phyloP scores from a whole-genome alignment of 2,113 vertebrate genomes.

The Heterochromis multidens region DNA sequence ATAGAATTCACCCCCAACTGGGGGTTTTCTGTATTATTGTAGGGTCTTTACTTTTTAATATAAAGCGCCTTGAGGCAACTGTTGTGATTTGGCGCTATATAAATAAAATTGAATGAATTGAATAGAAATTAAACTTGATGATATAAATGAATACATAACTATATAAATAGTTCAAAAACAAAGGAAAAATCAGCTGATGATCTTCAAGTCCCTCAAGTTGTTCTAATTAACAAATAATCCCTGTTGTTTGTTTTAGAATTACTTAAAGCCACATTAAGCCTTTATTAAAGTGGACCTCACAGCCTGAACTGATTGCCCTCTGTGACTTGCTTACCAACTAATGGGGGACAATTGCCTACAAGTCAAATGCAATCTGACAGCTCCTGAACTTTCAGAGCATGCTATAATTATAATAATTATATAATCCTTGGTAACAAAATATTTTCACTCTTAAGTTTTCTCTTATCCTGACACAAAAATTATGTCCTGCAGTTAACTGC shows the following conservation, averaged over 20 bases:
- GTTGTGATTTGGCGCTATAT: too few species aligned
- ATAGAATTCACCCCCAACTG: too few species aligned
- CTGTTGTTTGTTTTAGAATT: background rate
- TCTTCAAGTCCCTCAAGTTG: too few species aligned
- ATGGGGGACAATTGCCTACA: background rate
- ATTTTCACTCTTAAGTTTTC: background rate
- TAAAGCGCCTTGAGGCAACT: too few species aligned
- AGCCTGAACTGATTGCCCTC: background rate
- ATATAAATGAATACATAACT: background rate
- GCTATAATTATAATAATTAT: background rate
- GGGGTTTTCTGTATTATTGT: too few species aligned
- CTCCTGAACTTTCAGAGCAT: background rate
- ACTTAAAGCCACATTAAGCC: background rate
- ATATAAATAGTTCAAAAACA: background rate
- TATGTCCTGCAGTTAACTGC: background rate
- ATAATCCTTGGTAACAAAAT: background rate
- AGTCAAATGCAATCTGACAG: background rate
- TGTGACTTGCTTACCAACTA: background rate
- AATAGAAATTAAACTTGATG: background rate
- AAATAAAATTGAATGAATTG: too few species aligned
- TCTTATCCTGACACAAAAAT: background rate
- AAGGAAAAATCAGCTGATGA: background rate
- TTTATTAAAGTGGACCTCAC: background rate
- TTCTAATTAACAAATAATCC: background rate
- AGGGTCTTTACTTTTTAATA: too few species aligned